phyloP scores from a whole-genome alignment of 2,797 vertebrate genomes.

The Babyrousa celebensis region DNA sequence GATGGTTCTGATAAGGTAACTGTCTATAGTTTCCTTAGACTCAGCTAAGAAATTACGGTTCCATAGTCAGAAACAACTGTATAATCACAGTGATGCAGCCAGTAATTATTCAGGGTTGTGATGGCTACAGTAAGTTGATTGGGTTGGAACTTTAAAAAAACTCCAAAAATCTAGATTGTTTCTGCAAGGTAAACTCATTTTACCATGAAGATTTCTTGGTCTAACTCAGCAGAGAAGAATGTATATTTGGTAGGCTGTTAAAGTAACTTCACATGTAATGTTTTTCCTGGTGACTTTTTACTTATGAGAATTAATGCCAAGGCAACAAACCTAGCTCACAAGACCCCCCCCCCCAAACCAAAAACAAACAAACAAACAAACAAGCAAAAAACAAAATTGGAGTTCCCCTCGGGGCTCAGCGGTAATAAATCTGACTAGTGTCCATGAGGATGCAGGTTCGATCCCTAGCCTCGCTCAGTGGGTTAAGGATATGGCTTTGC shows the following conservation, averaged over 20 bases:
- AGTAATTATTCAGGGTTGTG: not conserved
- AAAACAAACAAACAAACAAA: too few species aligned
- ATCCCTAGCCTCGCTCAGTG: too few species aligned
- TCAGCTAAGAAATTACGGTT: not conserved
- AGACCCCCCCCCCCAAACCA: not conserved
- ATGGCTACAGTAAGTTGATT: not conserved
- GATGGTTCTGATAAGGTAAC: not conserved
- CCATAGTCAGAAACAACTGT: not conserved
- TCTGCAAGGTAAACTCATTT: not conserved
- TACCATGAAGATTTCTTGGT: not conserved
- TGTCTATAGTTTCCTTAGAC: not conserved
- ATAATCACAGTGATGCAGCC: not conserved
- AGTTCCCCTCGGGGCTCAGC: too few species aligned
- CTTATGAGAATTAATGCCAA: not conserved
- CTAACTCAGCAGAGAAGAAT: not conserved
- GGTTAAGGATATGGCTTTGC: too few species aligned
- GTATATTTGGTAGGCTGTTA: not conserved
- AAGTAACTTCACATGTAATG: not conserved
- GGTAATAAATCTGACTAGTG: too few species aligned
- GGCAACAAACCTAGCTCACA: not conserved
- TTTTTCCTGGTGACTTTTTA: constrained; percentile 7
- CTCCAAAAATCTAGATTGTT: not conserved
- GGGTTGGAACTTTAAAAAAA: constrained; percentile 27
- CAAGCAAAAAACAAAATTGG: too few species aligned
- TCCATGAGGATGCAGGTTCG: too few species aligned